phyloP scores from a whole-genome alignment of 2,113 vertebrate genomes.

The Choloepus hoffmanni region DNA sequence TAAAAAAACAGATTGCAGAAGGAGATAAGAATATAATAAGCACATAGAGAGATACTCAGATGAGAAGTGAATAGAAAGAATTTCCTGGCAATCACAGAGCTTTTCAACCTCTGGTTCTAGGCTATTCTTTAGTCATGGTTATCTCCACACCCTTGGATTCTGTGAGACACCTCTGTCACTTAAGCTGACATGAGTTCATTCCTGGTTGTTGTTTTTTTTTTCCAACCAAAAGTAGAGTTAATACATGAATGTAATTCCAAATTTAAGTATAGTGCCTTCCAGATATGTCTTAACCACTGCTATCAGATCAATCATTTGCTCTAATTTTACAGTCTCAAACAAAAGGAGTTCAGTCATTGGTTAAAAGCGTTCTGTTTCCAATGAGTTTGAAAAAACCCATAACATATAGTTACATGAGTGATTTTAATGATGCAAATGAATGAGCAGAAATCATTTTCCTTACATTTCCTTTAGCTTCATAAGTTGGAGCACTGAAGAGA shows the following conservation, averaged over 20 bases:
- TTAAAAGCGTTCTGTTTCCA: slow-evolving; percentile 28
- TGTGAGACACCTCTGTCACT: not conserved
- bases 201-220: not conserved
- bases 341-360: not conserved
- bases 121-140: not conserved
- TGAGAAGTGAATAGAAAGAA: not conserved
- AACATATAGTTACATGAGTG: not conserved
- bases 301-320: slow-evolving; percentile 39
- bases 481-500: slow-evolving; percentile 17
- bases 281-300: not conserved
- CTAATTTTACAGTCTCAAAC: not conserved
- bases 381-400: not conserved
- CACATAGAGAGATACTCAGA: not conserved
- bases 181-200: not conserved
- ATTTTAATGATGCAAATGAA: slow-evolving; percentile 19
- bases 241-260: not conserved
- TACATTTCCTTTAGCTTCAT: slow-evolving; percentile 1
- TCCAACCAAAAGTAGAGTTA: not conserved
- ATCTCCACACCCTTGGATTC: not conserved
- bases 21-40: not conserved
- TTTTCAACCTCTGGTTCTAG: not conserved
- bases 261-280: slow-evolving; percentile 17
- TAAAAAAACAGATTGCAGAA: not conserved
- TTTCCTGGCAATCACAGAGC: not conserved
- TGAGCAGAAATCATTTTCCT: not conserved